A percentile compares a stretch with the other conserved stretches of the same genome.
Conservation (phyloP, 2,113 vertebrate genomes). For the Peromyscus polionotus region DNA sequence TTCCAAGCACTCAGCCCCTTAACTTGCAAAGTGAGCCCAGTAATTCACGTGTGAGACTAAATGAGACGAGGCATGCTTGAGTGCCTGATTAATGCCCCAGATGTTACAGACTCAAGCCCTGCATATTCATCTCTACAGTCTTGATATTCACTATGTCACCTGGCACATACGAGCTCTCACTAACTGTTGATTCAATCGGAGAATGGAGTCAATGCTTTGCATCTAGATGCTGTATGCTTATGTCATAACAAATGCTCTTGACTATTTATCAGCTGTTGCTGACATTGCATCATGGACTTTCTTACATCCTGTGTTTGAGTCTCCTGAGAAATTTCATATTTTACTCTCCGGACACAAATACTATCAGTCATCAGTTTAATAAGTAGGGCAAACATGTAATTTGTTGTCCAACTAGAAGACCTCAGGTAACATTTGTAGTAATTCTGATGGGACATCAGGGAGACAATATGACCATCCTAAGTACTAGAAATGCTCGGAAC, state of each 20-base stretch:
- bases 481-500: background rate
- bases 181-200: background rate
- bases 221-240: background rate
- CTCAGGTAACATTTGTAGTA: background rate
- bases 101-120: background rate
- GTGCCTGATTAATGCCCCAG: background rate
- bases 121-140: background rate
- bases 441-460: background rate
- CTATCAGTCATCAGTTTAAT: background rate
- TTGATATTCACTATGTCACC: background rate
- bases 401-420: too few relatives aligned
- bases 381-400: background rate
- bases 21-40: slow-evolving; percentile 15
- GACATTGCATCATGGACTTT: background rate
- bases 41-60: background rate
- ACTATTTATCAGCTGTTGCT: background rate
- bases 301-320: background rate
- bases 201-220: background rate
- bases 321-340: background rate
- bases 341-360: background rate
- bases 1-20: background rate
- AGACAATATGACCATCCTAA: background rate
- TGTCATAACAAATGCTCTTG: background rate
- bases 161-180: background rate
- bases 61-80: accelerated